Base-by-base conservation (phyloP, 2,113 vertebrate species). In the Thomomys bottae region DNA sequence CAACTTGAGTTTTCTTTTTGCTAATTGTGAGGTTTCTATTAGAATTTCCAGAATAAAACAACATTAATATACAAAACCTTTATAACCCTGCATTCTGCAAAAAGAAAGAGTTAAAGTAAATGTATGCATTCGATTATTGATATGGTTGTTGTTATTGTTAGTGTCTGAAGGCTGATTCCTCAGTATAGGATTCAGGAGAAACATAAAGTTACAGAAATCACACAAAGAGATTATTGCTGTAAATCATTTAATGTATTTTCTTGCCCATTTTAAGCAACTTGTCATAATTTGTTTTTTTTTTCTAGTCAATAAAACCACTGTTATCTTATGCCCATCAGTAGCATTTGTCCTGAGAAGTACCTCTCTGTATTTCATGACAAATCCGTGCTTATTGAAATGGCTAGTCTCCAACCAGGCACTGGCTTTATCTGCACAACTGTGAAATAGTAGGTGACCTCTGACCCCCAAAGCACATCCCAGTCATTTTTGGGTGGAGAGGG, bases 181-280 rank as follows among this genome's bases (percentile, higher is more conserved):
- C 21, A 42, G 28, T 88, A 88, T 1, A 40, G 28, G 91, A 42
- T 40, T 49, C 79, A 94, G 64, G n/a, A 90, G 42, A 77, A 88
- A 78, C 34, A 42, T 77, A 68, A 85, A 40, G n/a, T 64, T 73
- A 88, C 6, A 90, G 66, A 86, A 81, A 90, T 76, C n/a, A 59
- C 63, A 23, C 30, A 36, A 88, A 38, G 24, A 70, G 66, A 68
- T 63, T 64, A 79, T 38, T 76, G 26, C 21, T 6, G 49, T 8
- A 88, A 38, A 73, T 78, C 23, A 59, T 36, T 87, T 79, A 23
- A 3, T 77, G 2, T 32, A n/a, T 38, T 77, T 81, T 54, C 49
- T 83, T 86, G 9, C 12, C 8, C 67, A 83, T 24, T 86, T 94
- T 84, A 82, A 90, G 38, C 82, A 70, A 6, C 24, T 21, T 79